Percentiles rank a stretch among this genome's conserved stretches.
Evolutionary conservation across 2,113 vertebrate species (phyloP).

Genomic region (Passer domesticus): DNA sequence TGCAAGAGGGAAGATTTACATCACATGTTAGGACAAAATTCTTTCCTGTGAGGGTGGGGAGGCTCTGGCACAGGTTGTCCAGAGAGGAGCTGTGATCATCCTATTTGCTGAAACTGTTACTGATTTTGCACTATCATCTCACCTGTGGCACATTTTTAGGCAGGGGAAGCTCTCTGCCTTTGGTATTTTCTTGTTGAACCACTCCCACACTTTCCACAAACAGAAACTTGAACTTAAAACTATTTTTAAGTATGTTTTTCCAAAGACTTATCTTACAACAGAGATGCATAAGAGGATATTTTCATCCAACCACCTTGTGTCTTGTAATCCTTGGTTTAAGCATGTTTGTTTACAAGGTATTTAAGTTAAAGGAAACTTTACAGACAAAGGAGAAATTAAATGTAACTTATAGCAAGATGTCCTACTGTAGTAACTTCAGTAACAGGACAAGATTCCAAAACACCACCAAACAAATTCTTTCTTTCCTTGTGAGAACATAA

Average conservation of each 20-base stretch:
- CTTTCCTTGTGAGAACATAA: neutral
- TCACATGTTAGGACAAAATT: neutral
- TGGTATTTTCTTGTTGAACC: neutral
- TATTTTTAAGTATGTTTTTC: conserved; percentile 8
- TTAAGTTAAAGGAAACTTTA: neutral
- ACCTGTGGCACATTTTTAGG: neutral
- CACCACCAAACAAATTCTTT: neutral
- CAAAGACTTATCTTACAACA: neutral
- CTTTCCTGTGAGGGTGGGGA: neutral
- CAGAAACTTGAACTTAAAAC: neutral
- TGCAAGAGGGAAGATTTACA: neutral
- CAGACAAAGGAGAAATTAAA: neutral
- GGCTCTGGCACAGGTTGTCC: neutral
- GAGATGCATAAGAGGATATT: neutral
- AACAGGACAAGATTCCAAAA: neutral
- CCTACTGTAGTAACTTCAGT: neutral
- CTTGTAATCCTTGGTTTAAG: neutral
- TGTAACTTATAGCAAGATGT: neutral
- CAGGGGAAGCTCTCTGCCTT: neutral
- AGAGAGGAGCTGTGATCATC: neutral
- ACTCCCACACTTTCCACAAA: neutral
- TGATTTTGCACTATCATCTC: neutral
- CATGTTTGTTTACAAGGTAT: neutral
- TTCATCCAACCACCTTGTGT: neutral
- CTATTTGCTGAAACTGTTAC: neutral